phyloP scores from a whole-genome alignment of 2,888 invertebrate species.

The Subacronicta megacephala region DNA sequence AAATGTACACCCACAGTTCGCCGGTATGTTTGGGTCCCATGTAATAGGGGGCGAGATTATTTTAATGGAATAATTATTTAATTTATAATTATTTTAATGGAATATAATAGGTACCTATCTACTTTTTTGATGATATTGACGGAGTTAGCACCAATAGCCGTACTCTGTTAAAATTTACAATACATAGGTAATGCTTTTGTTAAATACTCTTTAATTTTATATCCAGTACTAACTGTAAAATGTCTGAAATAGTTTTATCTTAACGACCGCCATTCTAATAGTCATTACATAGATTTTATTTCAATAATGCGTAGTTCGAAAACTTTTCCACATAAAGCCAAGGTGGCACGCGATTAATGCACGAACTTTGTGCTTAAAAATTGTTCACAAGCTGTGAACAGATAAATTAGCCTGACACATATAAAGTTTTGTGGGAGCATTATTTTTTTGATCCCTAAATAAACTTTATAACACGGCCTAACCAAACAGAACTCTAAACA shows the following conservation, averaged over 20 bases:
- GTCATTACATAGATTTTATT: slow-evolving; percentile 33
- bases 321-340: slow-evolving; percentile 51
- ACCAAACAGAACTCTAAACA: slow-evolving; percentile 79
- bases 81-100: too few relatives aligned
- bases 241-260: not conserved
- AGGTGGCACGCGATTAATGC: slow-evolving; percentile 31
- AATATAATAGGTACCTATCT: too few relatives aligned
- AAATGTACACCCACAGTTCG: too few relatives aligned
- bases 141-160: too few relatives aligned
- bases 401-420: slow-evolving; percentile 57
- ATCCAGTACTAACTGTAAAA: too few relatives aligned
- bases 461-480: slow-evolving; percentile 73
- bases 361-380: slow-evolving; percentile 41
- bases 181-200: too few relatives aligned
- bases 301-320: slow-evolving; percentile 26
- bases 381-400: slow-evolving; percentile 44
- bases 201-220: too few relatives aligned
- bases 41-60: too few relatives aligned
- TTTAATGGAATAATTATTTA: too few relatives aligned
- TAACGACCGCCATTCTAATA: slow-evolving; percentile 9
- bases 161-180: too few relatives aligned
- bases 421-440: slow-evolving; percentile 56
- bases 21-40: too few relatives aligned
- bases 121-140: too few relatives aligned
- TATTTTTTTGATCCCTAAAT: slow-evolving; percentile 67